Evolutionary conservation across 1,140 invertebrate genomes (phyloP), one percentile per base, ranked within the genome.

Genomic region (Heliothis subflexa): DNA sequence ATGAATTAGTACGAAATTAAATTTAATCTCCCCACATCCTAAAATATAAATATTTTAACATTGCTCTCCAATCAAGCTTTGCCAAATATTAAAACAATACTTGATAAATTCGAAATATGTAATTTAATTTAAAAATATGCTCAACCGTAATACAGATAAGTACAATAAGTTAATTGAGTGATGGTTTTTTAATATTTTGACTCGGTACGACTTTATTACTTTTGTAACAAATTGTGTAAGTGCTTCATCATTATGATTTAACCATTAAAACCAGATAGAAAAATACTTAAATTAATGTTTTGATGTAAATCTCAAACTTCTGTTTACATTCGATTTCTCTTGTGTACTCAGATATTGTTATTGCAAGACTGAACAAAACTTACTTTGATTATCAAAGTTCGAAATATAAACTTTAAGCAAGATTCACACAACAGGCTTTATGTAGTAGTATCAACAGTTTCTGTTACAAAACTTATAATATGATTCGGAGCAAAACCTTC

Each of bases 401-500:
- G 7, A 33, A 74, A 61, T 61, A 33, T 64, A 74, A 70, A 62
- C 59, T 52, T 33, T 62, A 45, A 45, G 18, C 45, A 75, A 66
- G 59, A 40, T 66, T 66, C 13, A 45, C 54, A 68, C 28, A 55
- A 64, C 12, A 52, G 45, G 3, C 28, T 64, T 77, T 68, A 77
- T 12, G 25, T 28, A 77, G 50, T 77, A 57, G 33, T 47, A 50
- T 64, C 47, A 64, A 62, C 73, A 52, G 61, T 62, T 59, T 59
- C 33, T 33, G 47, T 75, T n/a, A 33, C 2, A 59, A 72, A 52
- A 28, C 33, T 73, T 59, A 57, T 61, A 81, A 83, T 81, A 81
- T 70, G 81, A 81, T 79, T 78, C 74, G 71, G 81, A 82, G 79
- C 81, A 78, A 79, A 77, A 85, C 86, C 78, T 86, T 84, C 84